Evolutionary conservation across 2,797 vertebrate species (phyloP), one percentile per base, ranked within the genome.

Genomic region (Melanotaenia parkinsoni): DNA sequence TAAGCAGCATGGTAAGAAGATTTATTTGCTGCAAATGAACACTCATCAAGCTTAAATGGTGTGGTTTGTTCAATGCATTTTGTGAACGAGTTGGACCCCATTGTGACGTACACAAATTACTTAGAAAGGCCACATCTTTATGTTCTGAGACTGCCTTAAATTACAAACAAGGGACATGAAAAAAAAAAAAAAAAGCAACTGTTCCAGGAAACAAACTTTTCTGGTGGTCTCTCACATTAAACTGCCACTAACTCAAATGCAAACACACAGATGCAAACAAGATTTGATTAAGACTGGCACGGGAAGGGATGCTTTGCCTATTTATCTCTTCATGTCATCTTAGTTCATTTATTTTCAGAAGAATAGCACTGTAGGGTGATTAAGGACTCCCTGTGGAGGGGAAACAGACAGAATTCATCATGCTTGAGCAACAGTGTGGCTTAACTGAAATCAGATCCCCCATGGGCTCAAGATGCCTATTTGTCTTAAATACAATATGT

Each of bases 171-270:
- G 65, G 85, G 67, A 63, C 86, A 86, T 82, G 88, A 35, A 79
- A 87, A 86, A 77, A 89, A 35, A 79, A 87, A 86, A 77, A 70
- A 66, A 78, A 78, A 82, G 79, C 73, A 71, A 51, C 59, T 76
- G 53, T 88, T 87, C 83, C 68, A 66, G 79, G 87, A 90, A 89
- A 70, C 75, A 82, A 84, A 74, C 80, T 2, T 66, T 88, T 91
- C 86, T 82, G 91, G 89, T 92, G 89, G 91, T 90, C 87, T 75
- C 35, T 85, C 73, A 67, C 82, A 78, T 89, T 82, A 83, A 85
- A 81, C 79, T 68, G 71, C 78, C 80, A 81, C 86, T 81, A 81
- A 85, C 70, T 61, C 69, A 76, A 85, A 86, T 54, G 66, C 83
- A 86, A 84, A 90, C 81, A 88, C 81, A 86, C 70, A 78, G 70